Evolutionary conservation across 2,797 vertebrate species (phyloP).

Genomic region (Crocodylus rhombifer): DNA sequence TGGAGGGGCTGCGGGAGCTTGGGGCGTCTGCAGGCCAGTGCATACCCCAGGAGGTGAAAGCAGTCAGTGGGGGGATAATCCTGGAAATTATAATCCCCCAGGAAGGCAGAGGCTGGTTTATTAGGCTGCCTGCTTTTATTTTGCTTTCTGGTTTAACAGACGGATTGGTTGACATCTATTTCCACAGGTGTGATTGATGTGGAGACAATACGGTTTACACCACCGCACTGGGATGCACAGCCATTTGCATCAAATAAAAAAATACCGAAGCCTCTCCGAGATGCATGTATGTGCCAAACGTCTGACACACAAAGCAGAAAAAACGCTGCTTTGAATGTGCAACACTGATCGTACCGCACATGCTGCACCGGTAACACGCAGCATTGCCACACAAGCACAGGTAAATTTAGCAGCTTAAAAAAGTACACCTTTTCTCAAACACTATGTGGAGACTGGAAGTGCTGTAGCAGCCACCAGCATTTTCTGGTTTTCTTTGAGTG

Average conservation of each 20-base stretch:
- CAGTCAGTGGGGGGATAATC: background rate
- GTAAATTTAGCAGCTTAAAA: slow-evolving; percentile 61
- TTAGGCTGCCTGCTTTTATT: slow-evolving; percentile 36
- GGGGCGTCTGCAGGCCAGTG: background rate
- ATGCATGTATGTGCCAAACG: slow-evolving; percentile 69
- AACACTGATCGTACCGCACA: slow-evolving; percentile 50
- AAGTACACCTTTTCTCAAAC: background rate
- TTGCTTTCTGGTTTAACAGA: background rate
- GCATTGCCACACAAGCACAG: slow-evolving; percentile 59
- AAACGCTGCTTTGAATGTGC: slow-evolving; percentile 58
- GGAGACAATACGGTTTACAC: slow-evolving; percentile 56
- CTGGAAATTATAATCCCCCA: too few species aligned
- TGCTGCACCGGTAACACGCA: slow-evolving; percentile 58
- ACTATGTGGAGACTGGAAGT: background rate
- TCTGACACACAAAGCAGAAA: slow-evolving; percentile 47
- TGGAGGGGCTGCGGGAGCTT: background rate
- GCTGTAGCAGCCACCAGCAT: background rate
- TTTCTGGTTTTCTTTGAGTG: background rate
- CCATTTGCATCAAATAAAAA: slow-evolving; percentile 64
- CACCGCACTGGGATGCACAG: slow-evolving; percentile 51
- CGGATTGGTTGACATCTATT: slow-evolving; percentile 70
- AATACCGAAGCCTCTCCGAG: slow-evolving; percentile 64
- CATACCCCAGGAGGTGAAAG: background rate
- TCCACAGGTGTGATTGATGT: slow-evolving; percentile 70
- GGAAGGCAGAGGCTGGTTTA: slow-evolving; percentile 39